These are phyloP conservation scores for Acipenser oxyrinchus DNA, from an alignment of 2,797 vertebrate genomes.

Conservation along the genomic window DNA sequence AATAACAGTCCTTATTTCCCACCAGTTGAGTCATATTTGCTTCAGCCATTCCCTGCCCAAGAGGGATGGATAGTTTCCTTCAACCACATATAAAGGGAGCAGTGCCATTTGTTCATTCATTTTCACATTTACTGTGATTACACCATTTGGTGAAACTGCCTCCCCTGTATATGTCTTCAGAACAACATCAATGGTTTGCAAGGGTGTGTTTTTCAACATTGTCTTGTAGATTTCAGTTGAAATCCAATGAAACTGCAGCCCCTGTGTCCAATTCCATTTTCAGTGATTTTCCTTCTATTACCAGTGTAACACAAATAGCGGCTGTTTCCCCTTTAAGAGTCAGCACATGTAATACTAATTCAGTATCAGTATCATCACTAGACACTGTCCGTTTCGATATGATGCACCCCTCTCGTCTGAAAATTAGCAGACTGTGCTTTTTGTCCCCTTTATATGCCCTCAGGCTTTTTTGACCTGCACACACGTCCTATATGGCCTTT, in stretches of 20 bases:
- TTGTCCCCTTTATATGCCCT: neutral
- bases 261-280: constrained; percentile 15
- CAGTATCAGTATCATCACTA: neutral
- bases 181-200: neutral
- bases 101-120: constrained; percentile 13
- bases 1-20: constrained; percentile 4
- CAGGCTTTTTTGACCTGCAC: constrained; percentile 8
- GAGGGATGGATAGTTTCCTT: constrained; percentile 7
- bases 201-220: neutral
- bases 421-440: constrained; percentile 8
- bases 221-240: constrained; percentile 3
- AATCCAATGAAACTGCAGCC: constrained; percentile 10
- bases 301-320: neutral
- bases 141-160: constrained; percentile 2
- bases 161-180: constrained; percentile 17
- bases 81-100: constrained; percentile 14
- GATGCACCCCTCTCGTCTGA: constrained; percentile 3
- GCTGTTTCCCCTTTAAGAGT: neutral
- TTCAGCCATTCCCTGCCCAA: constrained; percentile 14
- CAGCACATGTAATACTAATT: constrained; percentile 8
- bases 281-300: constrained; percentile 7
- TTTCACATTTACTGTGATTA: constrained; percentile 6
- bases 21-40: constrained; percentile 12
- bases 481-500: constrained; percentile 10
- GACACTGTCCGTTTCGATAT: neutral